Evolutionary conservation across 2,797 vertebrate species (phyloP).

Genomic region (Cynopterus sphinx): DNA sequence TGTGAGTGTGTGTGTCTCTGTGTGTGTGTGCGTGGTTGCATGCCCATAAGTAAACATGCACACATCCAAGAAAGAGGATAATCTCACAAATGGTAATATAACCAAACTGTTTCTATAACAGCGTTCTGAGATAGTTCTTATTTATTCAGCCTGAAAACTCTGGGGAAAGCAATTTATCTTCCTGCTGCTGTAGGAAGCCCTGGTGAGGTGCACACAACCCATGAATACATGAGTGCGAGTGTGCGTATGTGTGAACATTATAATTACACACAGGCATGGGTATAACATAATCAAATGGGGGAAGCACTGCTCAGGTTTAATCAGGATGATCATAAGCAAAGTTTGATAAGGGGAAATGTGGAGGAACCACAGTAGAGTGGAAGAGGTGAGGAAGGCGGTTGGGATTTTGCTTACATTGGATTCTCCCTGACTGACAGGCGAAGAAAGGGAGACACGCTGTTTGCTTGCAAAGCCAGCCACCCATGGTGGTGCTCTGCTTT

Average conservation of each 20-base stretch:
- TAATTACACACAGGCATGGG: not conserved
- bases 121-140: conserved; percentile 55
- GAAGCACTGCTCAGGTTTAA: not conserved
- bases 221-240: not conserved
- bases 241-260: not conserved
- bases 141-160: conserved; percentile 82
- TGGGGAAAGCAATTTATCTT: conserved; percentile 79
- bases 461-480: conserved; percentile 68
- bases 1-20: not conserved
- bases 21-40: no score
- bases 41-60: not conserved
- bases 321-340: not conserved
- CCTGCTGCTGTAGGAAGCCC: conserved; percentile 65
- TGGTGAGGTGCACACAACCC: not conserved
- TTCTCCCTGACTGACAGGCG: conserved; percentile 44
- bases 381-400: not conserved
- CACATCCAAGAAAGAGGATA: not conserved
- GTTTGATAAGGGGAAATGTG: not conserved
- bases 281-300: not conserved
- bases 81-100: not conserved
- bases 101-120: conserved; percentile 10
- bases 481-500: conserved; percentile 67
- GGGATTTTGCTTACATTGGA: not conserved
- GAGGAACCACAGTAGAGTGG: not conserved
- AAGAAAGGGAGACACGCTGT: not conserved